These are phyloP conservation scores for Anabacerthia variegaticeps DNA, from an alignment of 2,797 vertebrate species.

Conservation along the genomic window DNA sequence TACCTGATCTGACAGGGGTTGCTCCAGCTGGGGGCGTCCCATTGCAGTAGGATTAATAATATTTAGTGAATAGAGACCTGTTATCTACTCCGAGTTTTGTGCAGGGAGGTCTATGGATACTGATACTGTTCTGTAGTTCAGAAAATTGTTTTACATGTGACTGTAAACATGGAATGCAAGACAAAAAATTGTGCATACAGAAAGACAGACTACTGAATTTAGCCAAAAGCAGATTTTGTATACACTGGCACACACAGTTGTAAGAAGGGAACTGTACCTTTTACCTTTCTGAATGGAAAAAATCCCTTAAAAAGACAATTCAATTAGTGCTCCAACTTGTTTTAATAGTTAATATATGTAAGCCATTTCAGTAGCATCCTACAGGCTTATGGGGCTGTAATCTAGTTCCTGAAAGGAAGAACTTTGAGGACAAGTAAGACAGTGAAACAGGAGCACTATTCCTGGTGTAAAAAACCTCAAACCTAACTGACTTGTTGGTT, in stretches of 20 bases:
- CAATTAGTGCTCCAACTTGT: conserved; percentile 61
- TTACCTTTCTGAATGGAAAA: conserved; percentile 60
- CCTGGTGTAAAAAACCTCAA: not conserved
- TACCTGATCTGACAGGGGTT: not conserved
- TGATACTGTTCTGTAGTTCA: not conserved
- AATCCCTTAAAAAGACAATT: conserved; percentile 60
- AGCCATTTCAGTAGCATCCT: conserved; percentile 59
- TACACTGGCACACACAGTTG: not conserved
- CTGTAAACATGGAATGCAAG: not conserved
- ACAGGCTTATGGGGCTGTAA: conserved; percentile 65
- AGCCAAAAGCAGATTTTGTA: not conserved
- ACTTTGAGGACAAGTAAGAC: conserved; percentile 49
- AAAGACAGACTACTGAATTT: not conserved
- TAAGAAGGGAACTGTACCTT: not conserved
- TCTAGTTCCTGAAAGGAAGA: conserved; percentile 65
- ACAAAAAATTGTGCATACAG: fast-evolving
- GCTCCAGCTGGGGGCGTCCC: not conserved
- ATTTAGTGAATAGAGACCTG: not conserved
- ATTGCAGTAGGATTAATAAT: not conserved
- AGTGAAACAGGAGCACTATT: conserved; percentile 37
- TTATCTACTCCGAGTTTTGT: not conserved
- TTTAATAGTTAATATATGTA: conserved; percentile 70
- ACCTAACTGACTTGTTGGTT: not conserved
- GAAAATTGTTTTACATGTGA: not conserved
- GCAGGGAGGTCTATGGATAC: not conserved